phyloP scores from a whole-genome alignment of 2,113 vertebrate species.

The Hiodon tergisus region DNA sequence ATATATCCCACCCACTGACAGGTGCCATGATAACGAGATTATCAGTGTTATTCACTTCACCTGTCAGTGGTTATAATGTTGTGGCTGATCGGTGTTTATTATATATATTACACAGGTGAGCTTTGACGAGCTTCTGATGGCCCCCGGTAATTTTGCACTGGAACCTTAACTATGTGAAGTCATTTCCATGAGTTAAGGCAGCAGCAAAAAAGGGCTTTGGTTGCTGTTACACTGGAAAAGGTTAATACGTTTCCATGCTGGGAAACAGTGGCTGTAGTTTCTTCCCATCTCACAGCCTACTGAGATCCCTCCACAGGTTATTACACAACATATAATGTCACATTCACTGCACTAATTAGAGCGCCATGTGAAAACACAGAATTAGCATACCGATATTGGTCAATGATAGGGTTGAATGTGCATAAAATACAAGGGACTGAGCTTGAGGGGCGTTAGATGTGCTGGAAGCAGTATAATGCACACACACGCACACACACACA shows the following conservation, averaged over 20 bases:
- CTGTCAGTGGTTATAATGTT: too few species aligned
- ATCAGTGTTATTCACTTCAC: too few species aligned
- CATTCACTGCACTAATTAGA: background rate
- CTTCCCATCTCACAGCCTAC: background rate
- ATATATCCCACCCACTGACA: too few species aligned
- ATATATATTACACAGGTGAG: too few species aligned
- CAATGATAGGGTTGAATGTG: background rate
- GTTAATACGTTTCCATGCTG: conserved; percentile 4
- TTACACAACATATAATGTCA: background rate
- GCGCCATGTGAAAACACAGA: background rate
- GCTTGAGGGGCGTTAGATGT: too few species aligned
- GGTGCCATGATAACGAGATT: too few species aligned
- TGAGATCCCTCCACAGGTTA: conserved; percentile 1
- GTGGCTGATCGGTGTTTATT: too few species aligned
- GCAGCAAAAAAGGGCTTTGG: background rate
- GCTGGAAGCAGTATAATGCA: conserved; percentile 13
- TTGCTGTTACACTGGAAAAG: background rate
- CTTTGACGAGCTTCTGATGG: too few species aligned
- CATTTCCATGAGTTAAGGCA: too few species aligned
- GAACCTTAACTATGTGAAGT: too few species aligned
- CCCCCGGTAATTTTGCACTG: too few species aligned
- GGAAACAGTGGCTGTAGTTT: background rate
- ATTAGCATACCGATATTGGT: background rate
- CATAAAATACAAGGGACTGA: background rate
- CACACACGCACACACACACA: background rate